Percentiles rank a stretch among this genome's conserved stretches.
These are phyloP conservation scores for Zele albiditarsus DNA, from an alignment of 2,888 invertebrate species.

Conservation along the genomic window DNA sequence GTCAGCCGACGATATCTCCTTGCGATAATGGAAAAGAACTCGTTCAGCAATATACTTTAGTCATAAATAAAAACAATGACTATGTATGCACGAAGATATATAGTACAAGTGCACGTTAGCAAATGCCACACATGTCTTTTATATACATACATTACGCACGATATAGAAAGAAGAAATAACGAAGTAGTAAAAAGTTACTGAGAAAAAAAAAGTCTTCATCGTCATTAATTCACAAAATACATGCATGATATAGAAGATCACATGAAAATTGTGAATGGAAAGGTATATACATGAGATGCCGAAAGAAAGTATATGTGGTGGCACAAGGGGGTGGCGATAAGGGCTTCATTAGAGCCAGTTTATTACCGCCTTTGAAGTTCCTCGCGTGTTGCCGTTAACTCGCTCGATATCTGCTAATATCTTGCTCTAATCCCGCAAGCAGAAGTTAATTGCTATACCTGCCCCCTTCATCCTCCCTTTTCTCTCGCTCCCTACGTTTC, in stretches of 20 bases:
- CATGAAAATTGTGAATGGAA: constrained; percentile 20
- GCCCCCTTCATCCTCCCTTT: constrained; percentile 48
- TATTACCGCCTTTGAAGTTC: constrained; percentile 73
- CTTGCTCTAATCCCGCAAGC: constrained; percentile 72
- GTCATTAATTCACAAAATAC: constrained; percentile 21
- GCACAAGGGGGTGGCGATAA: constrained; percentile 66
- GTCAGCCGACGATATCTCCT: background rate
- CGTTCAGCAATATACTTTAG: too few species aligned
- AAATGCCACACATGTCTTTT: too few species aligned
- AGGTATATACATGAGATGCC: constrained; percentile 34
- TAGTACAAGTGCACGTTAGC: constrained; percentile 4
- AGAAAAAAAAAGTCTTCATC: constrained; percentile 10
- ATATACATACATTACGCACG: constrained; percentile 3
- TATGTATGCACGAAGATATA: background rate
- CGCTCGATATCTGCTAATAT: constrained; percentile 73
- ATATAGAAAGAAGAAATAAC: constrained; percentile 26
- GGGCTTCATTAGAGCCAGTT: constrained; percentile 73
- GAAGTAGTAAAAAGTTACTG: constrained; percentile 19
- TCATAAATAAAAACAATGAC: background rate
- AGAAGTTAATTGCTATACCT: constrained; percentile 71
- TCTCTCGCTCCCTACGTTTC: constrained; percentile 34
- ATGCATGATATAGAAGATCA: constrained; percentile 46
- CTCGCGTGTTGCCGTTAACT: constrained; percentile 73
- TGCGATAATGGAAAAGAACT: background rate
- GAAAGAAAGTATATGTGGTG: constrained; percentile 53